Conservation (phyloP, 1,140 invertebrate genomes). For the Drosophila grimshawi region DNA sequence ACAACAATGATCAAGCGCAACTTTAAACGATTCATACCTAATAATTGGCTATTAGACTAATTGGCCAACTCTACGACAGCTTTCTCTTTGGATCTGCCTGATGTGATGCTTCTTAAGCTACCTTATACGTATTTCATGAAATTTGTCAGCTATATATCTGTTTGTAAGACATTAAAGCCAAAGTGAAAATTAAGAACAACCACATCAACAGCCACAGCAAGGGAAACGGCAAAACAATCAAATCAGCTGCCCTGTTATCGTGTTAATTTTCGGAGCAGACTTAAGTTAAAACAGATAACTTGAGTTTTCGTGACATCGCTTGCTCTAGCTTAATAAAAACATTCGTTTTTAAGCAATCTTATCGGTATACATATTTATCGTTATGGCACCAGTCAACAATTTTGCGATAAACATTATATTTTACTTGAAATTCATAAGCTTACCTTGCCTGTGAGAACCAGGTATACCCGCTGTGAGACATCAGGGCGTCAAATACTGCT, state of each 20-base stretch:
- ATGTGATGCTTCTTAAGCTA: background rate
- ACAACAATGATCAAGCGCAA: constrained; percentile 29
- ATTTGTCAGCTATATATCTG: constrained; percentile 1
- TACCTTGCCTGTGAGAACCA: background rate
- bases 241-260: background rate
- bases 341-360: background rate
- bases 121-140: background rate
- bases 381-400: too few species aligned
- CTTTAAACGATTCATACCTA: constrained; percentile 41
- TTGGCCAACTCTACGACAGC: constrained; percentile 10
- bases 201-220: constrained; percentile 17
- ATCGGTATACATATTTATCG: background rate
- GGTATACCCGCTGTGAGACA: background rate
- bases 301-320: too few species aligned
- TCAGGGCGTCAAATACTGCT: constrained; percentile 25
- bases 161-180: constrained; percentile 4
- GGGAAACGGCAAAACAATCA: constrained; percentile 2
- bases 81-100: background rate
- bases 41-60: constrained; percentile 51
- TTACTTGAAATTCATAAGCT: background rate
- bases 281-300: too few species aligned
- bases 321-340: too few species aligned
- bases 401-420: too few species aligned
- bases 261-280: too few species aligned
- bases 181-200: constrained; percentile 60